These are phyloP conservation scores for Latrodectus elegans DNA, from an alignment of 2,888 invertebrate genomes.

Conservation along the genomic window DNA sequence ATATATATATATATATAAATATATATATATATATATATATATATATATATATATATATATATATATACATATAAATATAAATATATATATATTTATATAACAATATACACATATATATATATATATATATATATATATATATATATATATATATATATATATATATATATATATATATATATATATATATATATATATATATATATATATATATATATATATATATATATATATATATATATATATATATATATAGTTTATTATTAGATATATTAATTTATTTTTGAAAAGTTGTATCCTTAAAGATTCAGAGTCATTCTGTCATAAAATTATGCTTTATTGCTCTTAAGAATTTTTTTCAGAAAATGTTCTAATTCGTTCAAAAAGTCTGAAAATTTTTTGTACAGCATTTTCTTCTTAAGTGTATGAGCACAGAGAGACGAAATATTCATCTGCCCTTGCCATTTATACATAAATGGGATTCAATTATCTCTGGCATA, in stretches of 20 bases:
- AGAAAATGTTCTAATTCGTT: not conserved
- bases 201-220: not conserved
- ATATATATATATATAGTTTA: not conserved
- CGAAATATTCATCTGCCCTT: not conserved
- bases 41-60: not conserved
- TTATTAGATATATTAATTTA: not conserved
- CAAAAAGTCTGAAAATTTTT: not conserved
- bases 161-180: not conserved
- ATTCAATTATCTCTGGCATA: no score
- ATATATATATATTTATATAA: no score
- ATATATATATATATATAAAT: not conserved
- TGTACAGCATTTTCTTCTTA: not conserved
- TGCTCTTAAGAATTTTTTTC: not conserved
- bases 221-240: slow-evolving; percentile 1
- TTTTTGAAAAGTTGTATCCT: not conserved
- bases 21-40: slow-evolving; percentile 1
- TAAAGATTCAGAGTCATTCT: not conserved
- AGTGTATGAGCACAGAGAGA: not conserved
- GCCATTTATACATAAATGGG: no score
- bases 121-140: slow-evolving; percentile 1
- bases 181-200: not conserved
- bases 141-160: not conserved
- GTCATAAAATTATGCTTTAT: not conserved
- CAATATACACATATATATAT: not conserved
- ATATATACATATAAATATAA: not conserved